Evolutionary conservation across 2,888 invertebrate species (phyloP), one percentile per base, ranked within the genome.

Genomic region (Tetheella fluctuosa): DNA sequence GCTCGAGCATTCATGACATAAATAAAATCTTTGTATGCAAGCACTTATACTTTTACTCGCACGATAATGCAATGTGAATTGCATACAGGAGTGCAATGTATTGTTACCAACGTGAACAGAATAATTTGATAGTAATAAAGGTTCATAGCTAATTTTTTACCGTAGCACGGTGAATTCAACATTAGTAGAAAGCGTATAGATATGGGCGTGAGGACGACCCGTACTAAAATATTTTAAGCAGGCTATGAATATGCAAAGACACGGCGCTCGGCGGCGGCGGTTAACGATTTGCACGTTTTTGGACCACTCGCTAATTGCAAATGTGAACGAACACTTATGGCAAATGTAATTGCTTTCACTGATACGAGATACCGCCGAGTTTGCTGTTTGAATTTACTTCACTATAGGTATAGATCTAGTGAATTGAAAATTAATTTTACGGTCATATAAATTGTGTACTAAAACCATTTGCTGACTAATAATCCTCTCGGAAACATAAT

Each of bases 261-360:
- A 93, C 92, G 92, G 79, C 86, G 77, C 88, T 80, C 86, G 80
- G 82, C 82, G 86, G 83, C 78, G 85, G 84, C 76, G 88, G 88
- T 85, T 91, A 91, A 90, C 92, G 92, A 91, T 92, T 92, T 86
- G 90, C 92, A 91, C 92, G 92, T 90, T 92, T 92, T 91, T 91
- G 89, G 91, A 87, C 88, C 88, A 87, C 82, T 81, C 86, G 90
- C 91, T 92, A 92, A 93, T 93, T 91, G 90, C 91, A 86, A 91
- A 91, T 91, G 88, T 90, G 89, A 87, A 88, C 88, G 90, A 88
- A 90, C 88, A 89, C 91, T 92, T 90, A 89, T 85, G 89, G 89
- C 80, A 83, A 89, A 84, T 92, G 86, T 91, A 91, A 92, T 91
- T 91, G 91, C 88, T 91, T 89, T 87, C 83, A 78, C 84, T 86